Evolutionary conservation across 2,888 invertebrate species (phyloP), one percentile per base, ranked within the genome.

Genomic region (Teleiodes luculella): DNA sequence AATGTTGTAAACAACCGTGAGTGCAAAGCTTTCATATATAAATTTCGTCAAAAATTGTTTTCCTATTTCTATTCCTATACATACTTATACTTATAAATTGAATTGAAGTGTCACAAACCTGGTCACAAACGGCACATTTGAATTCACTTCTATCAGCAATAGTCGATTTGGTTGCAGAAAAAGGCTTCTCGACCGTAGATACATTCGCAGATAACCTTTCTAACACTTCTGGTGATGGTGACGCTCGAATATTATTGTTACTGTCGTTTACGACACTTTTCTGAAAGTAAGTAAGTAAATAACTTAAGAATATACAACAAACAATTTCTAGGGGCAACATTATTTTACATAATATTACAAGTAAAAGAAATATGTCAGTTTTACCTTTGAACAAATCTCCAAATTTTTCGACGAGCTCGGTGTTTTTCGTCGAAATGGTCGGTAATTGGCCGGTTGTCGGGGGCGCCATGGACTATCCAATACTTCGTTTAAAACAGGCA

Each of bases 391-490:
- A 18, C 18, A 10, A 18, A 7, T 10, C 3, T 41, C 18, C 18
- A 18, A 41, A 41, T 3, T 41, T 0, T 18, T 41, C 0, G 20
- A 20, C 3, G 20, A 10, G 2, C 18, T 18, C 20, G 16, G 39
- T 20, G 52, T 16, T 74, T 78, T 83, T 74, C 72, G 76, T 39
- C 73, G 70, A 58, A 77, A 76, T 6, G 86, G 87, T 59, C 66
- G 81, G 60, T 72, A 85, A 56, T 74, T 74, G 48, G 69, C 69
- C 10, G 87, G 83, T 46, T 76, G 68, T 39, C 88, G 81, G 2
- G 91, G 86, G 62, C 80, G 81, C 92, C 92, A 92, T 10, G 92
- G 92, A 67, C 85, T 90, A n/a, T 91, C 90, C 62, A 91, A 66
- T 14, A 92, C 91, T 64, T 89, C 82, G 67, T 91, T 91, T 49